Evolutionary conservation across 2,797 vertebrate species (phyloP).

Genomic region (Coracias cyanogaster): DNA sequence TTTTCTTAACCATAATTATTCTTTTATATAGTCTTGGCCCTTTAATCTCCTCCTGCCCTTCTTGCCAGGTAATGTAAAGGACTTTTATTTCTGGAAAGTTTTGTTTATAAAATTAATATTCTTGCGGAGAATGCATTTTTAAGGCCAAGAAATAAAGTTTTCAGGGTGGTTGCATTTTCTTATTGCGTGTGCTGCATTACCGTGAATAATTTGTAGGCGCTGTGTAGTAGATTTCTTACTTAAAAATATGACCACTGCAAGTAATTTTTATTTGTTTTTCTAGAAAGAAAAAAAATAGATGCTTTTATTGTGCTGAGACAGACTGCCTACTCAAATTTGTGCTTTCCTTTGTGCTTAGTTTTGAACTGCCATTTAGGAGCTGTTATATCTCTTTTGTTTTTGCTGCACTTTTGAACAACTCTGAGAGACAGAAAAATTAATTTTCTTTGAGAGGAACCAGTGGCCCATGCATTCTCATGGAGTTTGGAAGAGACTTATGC

Average conservation of each 20-base stretch:
- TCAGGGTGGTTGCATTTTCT: background rate
- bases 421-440: background rate
- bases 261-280: background rate
- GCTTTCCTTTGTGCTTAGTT: background rate
- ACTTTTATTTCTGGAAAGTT: background rate
- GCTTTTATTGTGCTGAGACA: background rate
- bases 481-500: background rate
- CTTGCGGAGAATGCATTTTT: background rate
- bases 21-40: background rate
- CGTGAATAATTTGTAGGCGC: background rate
- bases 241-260: background rate
- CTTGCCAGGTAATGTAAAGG: background rate
- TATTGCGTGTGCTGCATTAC: background rate
- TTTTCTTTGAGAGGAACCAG: background rate
- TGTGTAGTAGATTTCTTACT: background rate
- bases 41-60: background rate
- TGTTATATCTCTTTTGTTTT: background rate
- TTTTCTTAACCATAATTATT: background rate
- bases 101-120: conserved; percentile 17
- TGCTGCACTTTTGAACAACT: background rate
- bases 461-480: background rate
- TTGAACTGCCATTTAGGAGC: background rate
- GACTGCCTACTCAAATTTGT: background rate
- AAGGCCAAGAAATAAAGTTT: conserved; percentile 3
- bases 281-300: background rate